These are phyloP conservation scores for Botrylloides violaceus DNA, from an alignment of 23 tunicate species.

Conservation along the genomic window DNA sequence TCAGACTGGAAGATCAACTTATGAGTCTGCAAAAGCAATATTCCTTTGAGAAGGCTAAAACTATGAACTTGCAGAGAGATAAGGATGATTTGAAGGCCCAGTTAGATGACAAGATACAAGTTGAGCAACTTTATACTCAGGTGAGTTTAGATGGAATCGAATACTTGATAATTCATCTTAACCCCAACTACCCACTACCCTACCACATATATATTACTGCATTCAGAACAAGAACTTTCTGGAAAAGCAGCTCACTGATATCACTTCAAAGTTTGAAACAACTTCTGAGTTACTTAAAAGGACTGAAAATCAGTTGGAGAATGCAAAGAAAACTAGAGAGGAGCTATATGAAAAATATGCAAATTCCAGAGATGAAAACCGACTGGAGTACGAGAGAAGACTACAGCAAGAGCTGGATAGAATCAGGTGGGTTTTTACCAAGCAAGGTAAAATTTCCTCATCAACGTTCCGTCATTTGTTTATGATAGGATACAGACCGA, in stretches of 20 bases:
- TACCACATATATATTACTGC: no score
- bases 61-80: constrained; percentile 19
- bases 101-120: constrained; percentile 23
- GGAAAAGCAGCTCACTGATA: constrained; percentile 58
- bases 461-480: not conserved
- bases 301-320: constrained; percentile 69
- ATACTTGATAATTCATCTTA: no score
- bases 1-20: constrained; percentile 45
- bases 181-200: no score
- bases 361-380: constrained; percentile 69
- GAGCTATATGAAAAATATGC: constrained; percentile 79
- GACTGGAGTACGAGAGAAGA: constrained; percentile 57
- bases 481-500: constrained; percentile 65
- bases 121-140: constrained; percentile 41
- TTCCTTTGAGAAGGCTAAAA: constrained; percentile 59
- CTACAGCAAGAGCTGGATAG: constrained; percentile 77
- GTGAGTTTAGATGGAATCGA: constrained; percentile 4
- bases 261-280: constrained; percentile 48
- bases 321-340: constrained; percentile 45
- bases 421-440: constrained; percentile 30
- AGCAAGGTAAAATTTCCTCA: not conserved
- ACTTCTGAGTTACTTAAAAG: constrained; percentile 45
- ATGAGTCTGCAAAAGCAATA: constrained; percentile 36
- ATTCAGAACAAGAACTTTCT: constrained; percentile 71
- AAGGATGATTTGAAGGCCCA: constrained; percentile 31